phyloP scores from a whole-genome alignment of 2,797 vertebrate genomes.

The Todus mexicanus region DNA sequence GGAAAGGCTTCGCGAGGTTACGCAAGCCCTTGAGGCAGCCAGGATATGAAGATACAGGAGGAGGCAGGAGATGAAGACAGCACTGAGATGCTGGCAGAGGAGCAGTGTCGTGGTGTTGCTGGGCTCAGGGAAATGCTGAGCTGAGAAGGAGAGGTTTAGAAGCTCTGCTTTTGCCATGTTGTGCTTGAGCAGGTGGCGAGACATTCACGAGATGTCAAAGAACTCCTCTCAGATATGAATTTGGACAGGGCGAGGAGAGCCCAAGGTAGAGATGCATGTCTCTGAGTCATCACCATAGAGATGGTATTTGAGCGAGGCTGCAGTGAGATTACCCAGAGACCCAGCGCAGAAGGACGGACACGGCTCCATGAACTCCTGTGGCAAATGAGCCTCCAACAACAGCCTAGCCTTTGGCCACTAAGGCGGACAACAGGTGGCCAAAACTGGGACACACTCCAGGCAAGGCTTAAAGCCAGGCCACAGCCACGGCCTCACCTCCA shows the following conservation, averaged over 20 bases:
- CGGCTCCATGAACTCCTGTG: neutral
- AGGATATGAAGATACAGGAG: neutral
- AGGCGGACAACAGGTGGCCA: neutral
- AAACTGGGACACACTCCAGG: neutral
- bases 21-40: neutral
- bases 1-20: neutral
- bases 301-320: slow-evolving; percentile 38
- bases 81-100: neutral
- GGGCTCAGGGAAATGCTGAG: neutral
- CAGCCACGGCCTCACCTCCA: neutral
- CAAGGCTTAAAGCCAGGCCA: neutral
- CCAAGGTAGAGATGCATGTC: neutral
- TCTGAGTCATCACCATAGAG: slow-evolving; percentile 43
- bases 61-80: neutral
- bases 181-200: neutral
- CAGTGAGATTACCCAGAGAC: slow-evolving; percentile 5
- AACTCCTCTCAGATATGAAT: neutral
- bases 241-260: slow-evolving; percentile 19
- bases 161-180: neutral
- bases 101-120: neutral
- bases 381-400: neutral
- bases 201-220: neutral
- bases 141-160: neutral
- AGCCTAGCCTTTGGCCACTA: fast-evolving
- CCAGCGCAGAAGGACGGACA: neutral